Evolutionary conservation across 2,113 vertebrate species (phyloP).

Genomic region (Merops nubicus): DNA sequence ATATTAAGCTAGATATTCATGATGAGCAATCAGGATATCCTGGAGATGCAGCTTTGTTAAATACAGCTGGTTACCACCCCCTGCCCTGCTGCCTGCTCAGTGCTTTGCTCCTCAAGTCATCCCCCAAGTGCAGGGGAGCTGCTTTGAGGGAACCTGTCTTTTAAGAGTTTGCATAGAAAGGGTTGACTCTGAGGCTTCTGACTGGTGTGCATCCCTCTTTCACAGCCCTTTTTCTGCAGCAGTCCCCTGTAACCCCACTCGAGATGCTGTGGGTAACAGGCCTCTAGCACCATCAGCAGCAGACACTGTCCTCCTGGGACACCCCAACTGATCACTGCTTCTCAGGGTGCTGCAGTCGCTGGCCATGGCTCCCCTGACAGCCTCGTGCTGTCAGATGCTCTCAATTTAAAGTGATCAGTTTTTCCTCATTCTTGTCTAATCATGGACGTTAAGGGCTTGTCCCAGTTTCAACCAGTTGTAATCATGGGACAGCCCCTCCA

Average conservation of each 20-base stretch:
- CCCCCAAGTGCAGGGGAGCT: background rate
- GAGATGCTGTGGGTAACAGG: too few relatives aligned
- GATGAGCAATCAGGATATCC: background rate
- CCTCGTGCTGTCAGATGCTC: background rate
- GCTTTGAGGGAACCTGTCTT: background rate
- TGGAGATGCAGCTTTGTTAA: background rate
- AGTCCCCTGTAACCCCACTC: background rate
- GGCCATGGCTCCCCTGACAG: background rate
- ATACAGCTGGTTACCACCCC: background rate
- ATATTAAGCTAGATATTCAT: background rate
- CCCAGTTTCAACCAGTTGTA: background rate
- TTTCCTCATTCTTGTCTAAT: background rate
- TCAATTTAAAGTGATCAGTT: background rate
- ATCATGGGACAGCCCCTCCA: background rate
- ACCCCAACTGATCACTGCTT: rapidly evolving
- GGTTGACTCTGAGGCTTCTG: rapidly evolving
- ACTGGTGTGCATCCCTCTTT: background rate
- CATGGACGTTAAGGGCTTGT: background rate
- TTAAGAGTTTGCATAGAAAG: background rate
- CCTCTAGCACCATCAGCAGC: background rate
- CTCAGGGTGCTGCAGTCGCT: background rate
- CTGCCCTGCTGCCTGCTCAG: background rate
- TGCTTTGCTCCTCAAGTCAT: background rate
- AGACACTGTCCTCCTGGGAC: background rate
- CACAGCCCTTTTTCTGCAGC: background rate